Evolutionary conservation across 2,113 vertebrate species (phyloP).

Genomic region (Acrocephalus kingi): DNA sequence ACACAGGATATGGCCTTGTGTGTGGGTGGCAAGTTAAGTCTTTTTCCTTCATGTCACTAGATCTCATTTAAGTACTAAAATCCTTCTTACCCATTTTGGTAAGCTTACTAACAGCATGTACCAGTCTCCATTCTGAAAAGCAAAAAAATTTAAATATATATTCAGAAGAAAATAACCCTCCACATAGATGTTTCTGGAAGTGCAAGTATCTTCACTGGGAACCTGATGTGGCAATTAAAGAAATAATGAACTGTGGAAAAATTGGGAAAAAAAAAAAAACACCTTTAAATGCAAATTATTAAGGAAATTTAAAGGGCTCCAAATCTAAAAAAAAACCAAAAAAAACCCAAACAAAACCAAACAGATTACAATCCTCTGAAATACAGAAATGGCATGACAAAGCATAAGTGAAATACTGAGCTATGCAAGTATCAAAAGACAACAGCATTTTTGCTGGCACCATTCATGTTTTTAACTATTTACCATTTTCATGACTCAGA

Average conservation of each 20-base stretch:
- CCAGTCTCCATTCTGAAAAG: background rate
- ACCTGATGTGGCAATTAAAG: background rate
- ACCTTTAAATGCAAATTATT: background rate
- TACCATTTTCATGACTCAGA: background rate
- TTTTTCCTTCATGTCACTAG: constrained; percentile 38
- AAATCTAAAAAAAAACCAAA: background rate
- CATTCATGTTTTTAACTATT: background rate
- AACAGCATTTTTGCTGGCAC: background rate
- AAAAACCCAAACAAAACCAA: background rate
- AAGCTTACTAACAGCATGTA: background rate
- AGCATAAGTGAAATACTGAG: background rate
- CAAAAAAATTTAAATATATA: background rate
- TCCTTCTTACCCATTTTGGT: constrained; percentile 9
- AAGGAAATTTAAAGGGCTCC: background rate
- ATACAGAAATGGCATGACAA: background rate
- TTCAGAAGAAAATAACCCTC: background rate
- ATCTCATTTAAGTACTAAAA: constrained; percentile 45
- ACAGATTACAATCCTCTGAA: background rate
- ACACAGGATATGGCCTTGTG: background rate
- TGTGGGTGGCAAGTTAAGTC: constrained; percentile 24
- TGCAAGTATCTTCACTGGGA: background rate
- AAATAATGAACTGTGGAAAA: background rate
- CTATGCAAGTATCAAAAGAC: background rate
- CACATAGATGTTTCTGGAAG: background rate
- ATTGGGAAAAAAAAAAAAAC: background rate